Percentiles rank a stretch among this genome's conserved stretches.
phyloP scores from a whole-genome alignment of 2,113 vertebrate species.

The Elgaria multicarinata region DNA sequence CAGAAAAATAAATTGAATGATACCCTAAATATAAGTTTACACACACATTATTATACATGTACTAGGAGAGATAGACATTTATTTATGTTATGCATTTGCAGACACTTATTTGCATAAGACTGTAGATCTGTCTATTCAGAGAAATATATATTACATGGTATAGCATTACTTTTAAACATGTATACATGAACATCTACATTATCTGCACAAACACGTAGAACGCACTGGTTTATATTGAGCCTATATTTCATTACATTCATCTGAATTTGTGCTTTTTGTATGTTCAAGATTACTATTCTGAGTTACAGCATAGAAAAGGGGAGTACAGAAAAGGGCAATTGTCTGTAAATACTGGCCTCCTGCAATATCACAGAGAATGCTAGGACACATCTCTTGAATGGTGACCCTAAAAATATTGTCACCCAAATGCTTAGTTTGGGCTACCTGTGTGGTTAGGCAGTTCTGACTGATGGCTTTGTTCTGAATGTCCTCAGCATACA shows the following conservation, averaged over 20 bases:
- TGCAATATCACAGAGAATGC: background rate
- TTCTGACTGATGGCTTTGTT: background rate
- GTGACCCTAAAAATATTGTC: background rate
- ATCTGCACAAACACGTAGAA: background rate
- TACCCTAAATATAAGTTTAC: slow-evolving; percentile 66
- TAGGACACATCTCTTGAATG: background rate
- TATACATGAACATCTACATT: slow-evolving; percentile 7
- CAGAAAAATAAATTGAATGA: slow-evolving; percentile 75
- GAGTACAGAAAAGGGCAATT: background rate
- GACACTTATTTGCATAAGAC: slow-evolving; percentile 31
- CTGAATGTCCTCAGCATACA: background rate
- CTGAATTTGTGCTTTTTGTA: background rate
- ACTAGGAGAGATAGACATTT: slow-evolving; percentile 18
- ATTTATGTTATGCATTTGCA: slow-evolving; percentile 35
- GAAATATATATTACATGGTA: background rate
- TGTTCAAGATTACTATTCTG: background rate
- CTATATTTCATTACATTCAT: background rate
- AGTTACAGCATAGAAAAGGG: background rate
- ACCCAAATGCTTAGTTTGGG: background rate
- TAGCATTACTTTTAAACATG: background rate
- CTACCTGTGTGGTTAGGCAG: background rate
- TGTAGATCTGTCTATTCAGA: slow-evolving; percentile 4
- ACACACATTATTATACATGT: slow-evolving; percentile 33
- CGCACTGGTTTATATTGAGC: background rate
- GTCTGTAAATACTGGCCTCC: background rate